Base-by-base conservation (phyloP, 2,888 invertebrate species). In the Epirrita christyi region DNA sequence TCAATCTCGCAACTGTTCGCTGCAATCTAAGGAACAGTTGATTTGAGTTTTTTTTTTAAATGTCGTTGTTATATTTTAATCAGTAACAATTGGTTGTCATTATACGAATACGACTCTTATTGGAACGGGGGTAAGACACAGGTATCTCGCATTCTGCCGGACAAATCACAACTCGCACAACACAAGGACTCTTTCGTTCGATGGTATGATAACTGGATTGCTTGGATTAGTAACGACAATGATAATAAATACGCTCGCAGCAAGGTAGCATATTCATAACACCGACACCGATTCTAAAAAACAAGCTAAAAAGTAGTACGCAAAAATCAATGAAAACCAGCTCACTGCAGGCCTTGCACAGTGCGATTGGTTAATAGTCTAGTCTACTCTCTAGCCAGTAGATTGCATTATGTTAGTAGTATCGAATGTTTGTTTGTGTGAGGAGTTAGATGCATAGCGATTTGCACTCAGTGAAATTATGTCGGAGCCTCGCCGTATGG, bases 391-490 rank as follows among this genome's bases (percentile, higher is more conserved):
- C 44, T 57, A 58, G 45, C 51, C 54, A 28, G 54, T 63, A 48
- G 8, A 45, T 48, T 47, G 38, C 49, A 55, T 59, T 51, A 53
- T 41, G 49, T 42, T 4, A 56, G 41, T 42, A 29, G 48, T 60
- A 57, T 58, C 32, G 41, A 50, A 45, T 52, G 58, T 55, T 56
- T 60, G 63, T 57, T 54, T 61, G 55, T 63, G 50, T 59, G 50
- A 40, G 56, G 52, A 66, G 58, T 54, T 66, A 67, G 67, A 54
- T 77, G 78, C 78, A 79, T 72, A 70, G 71, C 67, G 69, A 73
- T 72, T 72, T 80, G 77, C 77, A 81, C 74, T 70, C 70, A 72
- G 76, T 74, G 74, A 81, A 82, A 77, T 81, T 75, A 81, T 76
- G 77, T 75, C 74, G 77, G 80, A 73, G 73, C 73, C 75, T 73